Evolutionary conservation across 2,797 vertebrate genomes (phyloP), one percentile per base, ranked within the genome.

Genomic region (Leucoraja ocellata): DNA sequence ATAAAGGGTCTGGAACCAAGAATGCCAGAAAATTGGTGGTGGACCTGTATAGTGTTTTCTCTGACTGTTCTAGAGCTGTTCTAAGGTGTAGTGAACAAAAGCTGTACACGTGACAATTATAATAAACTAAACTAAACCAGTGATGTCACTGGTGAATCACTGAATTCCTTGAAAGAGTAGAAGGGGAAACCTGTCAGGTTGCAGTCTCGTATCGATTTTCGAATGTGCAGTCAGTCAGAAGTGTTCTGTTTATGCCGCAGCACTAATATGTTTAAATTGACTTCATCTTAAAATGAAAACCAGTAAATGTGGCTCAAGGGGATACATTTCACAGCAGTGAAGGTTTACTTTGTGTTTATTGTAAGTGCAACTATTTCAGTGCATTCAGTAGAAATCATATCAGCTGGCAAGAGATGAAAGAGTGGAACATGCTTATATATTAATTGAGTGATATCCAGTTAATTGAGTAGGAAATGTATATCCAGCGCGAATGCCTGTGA

Each of bases 401-500:
- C 23, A 76, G 23, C 71, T 7, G 46, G 25, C 25, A 74, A 71
- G 71, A 54, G 68, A 74, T 73, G 46, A 73, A 91, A 91, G 10
- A 54, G 71, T 25, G 23, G 68, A 92, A 71, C 39, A 54, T 25
- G 71, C 39, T 76, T 74, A 92, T 76, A 68, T 28, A 39, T 92
- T 92, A 92, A 92, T 74, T 92, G 90, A 92, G 90, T 91, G 36
- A 74, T 92, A 92, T 74, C 25, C 6, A 88, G 71, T 28, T 74
- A 74, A 54, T 54, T 92, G 36, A 92, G n/a, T 88, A 9, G 32
- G 21, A 39, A 32, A 84, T 84, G 81, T 76, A 54, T 58, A 76
- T 92, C 36, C 90, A 92, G 68, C 76, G 11, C 46, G 71, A 23
- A 39, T 28, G 68, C 21, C 39, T 74, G 71, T 92, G 76, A 76